Evolutionary conservation across 2,113 vertebrate species (phyloP).

Genomic region (Arizona elegans): DNA sequence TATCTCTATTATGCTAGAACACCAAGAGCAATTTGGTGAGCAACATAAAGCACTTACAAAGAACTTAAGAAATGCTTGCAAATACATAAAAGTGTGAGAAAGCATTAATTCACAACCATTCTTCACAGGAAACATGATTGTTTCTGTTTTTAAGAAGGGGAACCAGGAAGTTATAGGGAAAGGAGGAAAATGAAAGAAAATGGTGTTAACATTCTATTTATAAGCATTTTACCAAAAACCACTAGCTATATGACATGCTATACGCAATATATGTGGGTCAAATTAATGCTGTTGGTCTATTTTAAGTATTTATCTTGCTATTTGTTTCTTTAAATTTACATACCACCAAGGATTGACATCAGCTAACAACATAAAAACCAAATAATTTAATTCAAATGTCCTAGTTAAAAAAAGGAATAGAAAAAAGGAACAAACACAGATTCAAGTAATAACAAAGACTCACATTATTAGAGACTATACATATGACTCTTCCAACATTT

Average conservation of each 20-base stretch:
- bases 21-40: constrained; percentile 10
- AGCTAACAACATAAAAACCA: not conserved
- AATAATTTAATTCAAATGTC: not conserved
- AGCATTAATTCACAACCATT: not conserved
- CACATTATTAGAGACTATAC: not conserved
- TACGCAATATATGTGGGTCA: not conserved
- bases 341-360: not conserved
- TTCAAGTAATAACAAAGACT: not conserved
- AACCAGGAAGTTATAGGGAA: not conserved
- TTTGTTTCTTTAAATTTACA: not conserved
- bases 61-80: constrained; percentile 6
- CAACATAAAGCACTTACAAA: constrained; percentile 9
- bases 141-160: not conserved
- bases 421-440: not conserved
- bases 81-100: not conserved
- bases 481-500: not conserved
- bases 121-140: not conserved
- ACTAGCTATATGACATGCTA: not conserved
- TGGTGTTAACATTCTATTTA: not conserved
- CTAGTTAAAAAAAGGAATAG: not conserved
- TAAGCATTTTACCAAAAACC: not conserved
- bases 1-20: constrained; percentile 1
- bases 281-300: not conserved
- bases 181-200: not conserved
- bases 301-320: not conserved